phyloP scores from a whole-genome alignment of 1,140 invertebrate species.

The Calosoma granatense region DNA sequence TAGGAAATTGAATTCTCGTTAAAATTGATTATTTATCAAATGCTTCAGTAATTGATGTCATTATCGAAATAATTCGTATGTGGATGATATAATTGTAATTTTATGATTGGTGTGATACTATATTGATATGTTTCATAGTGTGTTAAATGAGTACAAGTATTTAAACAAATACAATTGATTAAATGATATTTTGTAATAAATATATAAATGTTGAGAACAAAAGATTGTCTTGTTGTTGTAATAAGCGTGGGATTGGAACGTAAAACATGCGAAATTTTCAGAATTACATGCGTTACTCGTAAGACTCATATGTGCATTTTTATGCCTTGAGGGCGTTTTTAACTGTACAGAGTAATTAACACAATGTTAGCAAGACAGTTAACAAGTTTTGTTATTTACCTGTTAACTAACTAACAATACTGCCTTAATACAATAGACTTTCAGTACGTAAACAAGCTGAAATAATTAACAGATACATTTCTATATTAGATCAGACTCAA shows the following conservation, averaged over 20 bases:
- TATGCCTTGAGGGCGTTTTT: slow-evolving; percentile 16
- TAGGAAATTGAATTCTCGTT: too few relatives aligned
- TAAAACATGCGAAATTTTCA: neutral
- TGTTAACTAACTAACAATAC: slow-evolving; percentile 5
- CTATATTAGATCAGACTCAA: neutral
- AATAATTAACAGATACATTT: neutral
- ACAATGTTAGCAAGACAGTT: slow-evolving; percentile 15
- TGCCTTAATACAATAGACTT: slow-evolving; percentile 4
- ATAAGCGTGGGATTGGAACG: neutral
- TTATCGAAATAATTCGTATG: too few relatives aligned
- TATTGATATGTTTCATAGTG: too few relatives aligned
- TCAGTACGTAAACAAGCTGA: slow-evolving; percentile 5
- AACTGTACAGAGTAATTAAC: slow-evolving; percentile 19
- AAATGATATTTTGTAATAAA: too few relatives aligned
- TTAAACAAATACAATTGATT: too few relatives aligned
- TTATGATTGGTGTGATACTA: too few relatives aligned
- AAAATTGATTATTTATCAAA: too few relatives aligned
- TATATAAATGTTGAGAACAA: too few relatives aligned
- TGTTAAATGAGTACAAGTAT: too few relatives aligned
- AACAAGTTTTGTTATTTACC: slow-evolving; percentile 7
- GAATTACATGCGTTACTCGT: neutral
- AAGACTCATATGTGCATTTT: neutral
- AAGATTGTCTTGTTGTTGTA: too few relatives aligned
- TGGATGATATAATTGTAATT: too few relatives aligned
- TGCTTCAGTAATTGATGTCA: too few relatives aligned